Base-by-base conservation (phyloP, 2,797 vertebrate genomes). In the Spinus pinus region DNA sequence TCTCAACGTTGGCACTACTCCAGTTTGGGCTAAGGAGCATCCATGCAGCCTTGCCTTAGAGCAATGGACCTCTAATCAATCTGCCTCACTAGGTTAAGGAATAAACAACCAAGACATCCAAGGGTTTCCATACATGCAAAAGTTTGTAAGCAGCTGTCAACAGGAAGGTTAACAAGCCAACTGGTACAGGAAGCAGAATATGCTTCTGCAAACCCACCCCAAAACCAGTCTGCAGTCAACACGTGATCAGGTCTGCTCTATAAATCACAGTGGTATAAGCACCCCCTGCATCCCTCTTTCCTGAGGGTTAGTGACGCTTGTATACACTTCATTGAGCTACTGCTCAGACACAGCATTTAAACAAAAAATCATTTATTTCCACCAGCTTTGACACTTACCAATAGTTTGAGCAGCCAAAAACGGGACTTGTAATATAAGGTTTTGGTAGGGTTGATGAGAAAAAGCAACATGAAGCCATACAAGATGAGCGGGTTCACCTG, bases 381-480 rank as follows among this genome's bases (percentile, higher is more conserved):
- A 53, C 19, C 53, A 62, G 13, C 27, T 92, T 95, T 75, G 81
- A 81, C 60, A 98, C 95, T 98, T 98, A 99, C 99, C 99, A 99
- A 97, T 77, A 99, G 98, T 96, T 99, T 99, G 62, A 99, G 99
- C 84, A 99, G 98, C 99, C 99, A 99, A 98, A 99, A 99, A 39
- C 99, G 98, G 33, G 99, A 99, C 97, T 99, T 99, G 97, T 99
- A 99, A 97, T 99, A 99, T 56, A 99, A 99, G 82, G 99, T 99
- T 98, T 99, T 99, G 93, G 99, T 99, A 64, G 99, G 99, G 95
- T 99, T 99, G 98, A 99, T 98, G 95, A 99, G 99, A 97, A 99
- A 99, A 89, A 99, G 98, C 97, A 99, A 95, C 98, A 99, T 99
- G 97, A 99, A 98, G 96, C 99, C 99, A 1, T 99, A 99, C 44